phyloP scores from a whole-genome alignment of 2,888 invertebrate genomes.

The Ephialtes manifestator region DNA sequence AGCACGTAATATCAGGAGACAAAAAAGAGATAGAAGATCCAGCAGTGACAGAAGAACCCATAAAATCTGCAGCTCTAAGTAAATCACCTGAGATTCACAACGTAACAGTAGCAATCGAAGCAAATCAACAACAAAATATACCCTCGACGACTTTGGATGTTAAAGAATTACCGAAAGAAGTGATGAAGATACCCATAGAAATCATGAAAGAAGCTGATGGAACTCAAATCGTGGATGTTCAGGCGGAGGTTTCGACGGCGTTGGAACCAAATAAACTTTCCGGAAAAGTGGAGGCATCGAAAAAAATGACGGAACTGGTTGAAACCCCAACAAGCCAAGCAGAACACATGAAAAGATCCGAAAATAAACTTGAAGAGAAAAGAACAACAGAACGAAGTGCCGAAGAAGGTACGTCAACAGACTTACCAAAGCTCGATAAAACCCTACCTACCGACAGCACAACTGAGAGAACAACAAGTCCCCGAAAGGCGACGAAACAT shows the following conservation, averaged over 20 bases:
- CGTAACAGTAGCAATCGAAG: slow-evolving; percentile 2
- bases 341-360: neutral
- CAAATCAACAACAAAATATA: neutral
- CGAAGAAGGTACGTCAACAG: neutral
- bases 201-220: neutral
- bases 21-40: neutral
- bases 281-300: neutral
- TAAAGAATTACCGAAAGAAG: neutral
- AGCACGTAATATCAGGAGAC: neutral
- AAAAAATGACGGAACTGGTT: neutral
- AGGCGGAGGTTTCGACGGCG: neutral
- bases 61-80: slow-evolving; percentile 1
- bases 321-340: neutral
- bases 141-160: neutral
- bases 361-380: neutral
- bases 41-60: neutral
- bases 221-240: neutral
- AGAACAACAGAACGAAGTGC: neutral
- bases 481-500: slow-evolving; percentile 46
- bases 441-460: neutral
- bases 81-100: neutral
- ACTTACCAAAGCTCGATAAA: neutral
- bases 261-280: too few relatives aligned
- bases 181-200: neutral
- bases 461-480: slow-evolving; percentile 45